Base-by-base conservation (phyloP, 1,140 invertebrate genomes). In the Mylabris phalerata region DNA sequence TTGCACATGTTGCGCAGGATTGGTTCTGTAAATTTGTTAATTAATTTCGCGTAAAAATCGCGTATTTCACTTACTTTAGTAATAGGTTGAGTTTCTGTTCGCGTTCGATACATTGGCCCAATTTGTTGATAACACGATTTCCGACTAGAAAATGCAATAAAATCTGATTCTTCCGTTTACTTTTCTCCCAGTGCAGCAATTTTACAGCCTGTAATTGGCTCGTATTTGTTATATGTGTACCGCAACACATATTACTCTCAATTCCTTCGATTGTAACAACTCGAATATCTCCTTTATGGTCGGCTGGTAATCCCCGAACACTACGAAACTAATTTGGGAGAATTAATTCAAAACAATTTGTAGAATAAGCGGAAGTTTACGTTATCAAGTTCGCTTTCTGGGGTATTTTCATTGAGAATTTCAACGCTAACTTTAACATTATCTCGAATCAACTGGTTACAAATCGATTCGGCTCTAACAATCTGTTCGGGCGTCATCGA, bases 241-340 rank as follows among this genome's bases (percentile, higher is more conserved):
- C 90, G 76, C 90, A 93, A 72, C 90, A 93, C 80, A 92, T 84
- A 67, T 90, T 90, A 39, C 80, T 79, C 61, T 92, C 89, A 44
- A 92, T 71, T 41, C 80, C 80, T 42, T 80, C 78, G 56, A 89
- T 89, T 39, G 78, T 81, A n/a, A 92, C 81, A 4, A 92, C 82
- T 50, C 90, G 73, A 4, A 90, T 84, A 38, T 82, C 79, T 0
- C 88, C 87, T 60, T 75, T 77, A 64, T 88, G 86, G 69, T 92
- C 89, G 51, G 84, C 85, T 4, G 90, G 90, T 39, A 92, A 72
- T 3, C 87, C 88, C 61, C 87, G 73, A 25, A 81, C 72, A 39
- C 67, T 66, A 40, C 64, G 50, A 11, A 50, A 56, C 66, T 68
- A 60, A 49, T 19, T 19, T 19, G 19, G 62, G 64, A 61, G 60